These are phyloP conservation scores for Gobio gobio DNA, from an alignment of 2,113 vertebrate genomes.

Conservation along the genomic window DNA sequence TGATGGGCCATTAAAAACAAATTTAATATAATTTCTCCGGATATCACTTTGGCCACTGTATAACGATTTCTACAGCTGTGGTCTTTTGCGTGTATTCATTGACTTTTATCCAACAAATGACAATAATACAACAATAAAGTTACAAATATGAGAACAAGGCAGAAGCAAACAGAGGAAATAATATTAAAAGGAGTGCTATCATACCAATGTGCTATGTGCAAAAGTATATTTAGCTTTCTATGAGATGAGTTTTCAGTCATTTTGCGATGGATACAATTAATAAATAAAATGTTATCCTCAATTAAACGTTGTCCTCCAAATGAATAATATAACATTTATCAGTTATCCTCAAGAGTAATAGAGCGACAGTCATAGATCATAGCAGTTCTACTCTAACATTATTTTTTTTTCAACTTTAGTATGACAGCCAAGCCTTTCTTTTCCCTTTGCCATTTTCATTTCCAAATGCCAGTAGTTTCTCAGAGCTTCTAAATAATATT, in stretches of 20 bases:
- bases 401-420: too few relatives aligned
- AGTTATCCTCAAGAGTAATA: background rate
- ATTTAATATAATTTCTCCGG: too few relatives aligned
- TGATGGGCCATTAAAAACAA: too few relatives aligned
- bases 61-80: too few relatives aligned
- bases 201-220: background rate
- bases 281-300: background rate
- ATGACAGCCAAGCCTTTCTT: background rate
- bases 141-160: background rate
- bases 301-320: background rate
- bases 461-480: constrained; percentile 9
- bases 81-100: background rate
- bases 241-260: background rate
- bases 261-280: background rate
- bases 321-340: background rate
- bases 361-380: background rate
- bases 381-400: background rate
- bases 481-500: background rate
- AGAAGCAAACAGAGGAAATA: background rate
- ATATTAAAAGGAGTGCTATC: background rate
- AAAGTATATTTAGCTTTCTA: background rate
- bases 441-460: background rate
- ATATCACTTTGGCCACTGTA: too few relatives aligned
- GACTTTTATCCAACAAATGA: background rate
- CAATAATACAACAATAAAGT: background rate